phyloP scores from a whole-genome alignment of 2,113 vertebrate genomes.

The Phalacrocorax brasilianus region DNA sequence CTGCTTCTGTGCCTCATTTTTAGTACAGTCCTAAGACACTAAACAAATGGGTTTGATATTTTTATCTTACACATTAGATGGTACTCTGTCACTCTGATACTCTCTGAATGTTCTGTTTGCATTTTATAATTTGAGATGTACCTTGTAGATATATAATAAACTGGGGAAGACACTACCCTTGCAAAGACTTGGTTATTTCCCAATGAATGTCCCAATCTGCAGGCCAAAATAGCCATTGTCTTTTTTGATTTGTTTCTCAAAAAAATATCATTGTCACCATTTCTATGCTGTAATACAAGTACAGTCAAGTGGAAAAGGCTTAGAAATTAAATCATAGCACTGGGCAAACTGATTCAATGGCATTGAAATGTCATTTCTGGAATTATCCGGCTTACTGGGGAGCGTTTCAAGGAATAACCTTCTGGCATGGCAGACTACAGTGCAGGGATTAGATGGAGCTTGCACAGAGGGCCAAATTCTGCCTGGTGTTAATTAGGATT shows the following conservation, averaged over 20 bases:
- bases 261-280: not conserved
- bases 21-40: not conserved
- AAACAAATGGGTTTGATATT: not conserved
- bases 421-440: not conserved
- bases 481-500: slow-evolving; percentile 5
- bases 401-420: slow-evolving; percentile 60
- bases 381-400: slow-evolving; percentile 46
- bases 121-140: not conserved
- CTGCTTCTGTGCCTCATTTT: not conserved
- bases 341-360: slow-evolving; percentile 9
- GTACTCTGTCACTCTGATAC: not conserved
- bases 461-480: not conserved
- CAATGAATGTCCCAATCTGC: not conserved
- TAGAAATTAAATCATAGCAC: not conserved
- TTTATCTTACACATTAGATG: not conserved
- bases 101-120: not conserved
- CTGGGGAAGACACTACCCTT: not conserved
- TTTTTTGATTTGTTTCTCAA: not conserved
- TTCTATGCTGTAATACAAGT: not conserved
- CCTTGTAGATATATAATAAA: not conserved
- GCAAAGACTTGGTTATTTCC: not conserved
- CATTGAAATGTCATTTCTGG: slow-evolving; percentile 59
- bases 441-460: not conserved
- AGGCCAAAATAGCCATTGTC: accelerated
- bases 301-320: not conserved